Evolutionary conservation across 2,888 invertebrate species (phyloP).

Genomic region (Zaprionus bogoriensis): DNA sequence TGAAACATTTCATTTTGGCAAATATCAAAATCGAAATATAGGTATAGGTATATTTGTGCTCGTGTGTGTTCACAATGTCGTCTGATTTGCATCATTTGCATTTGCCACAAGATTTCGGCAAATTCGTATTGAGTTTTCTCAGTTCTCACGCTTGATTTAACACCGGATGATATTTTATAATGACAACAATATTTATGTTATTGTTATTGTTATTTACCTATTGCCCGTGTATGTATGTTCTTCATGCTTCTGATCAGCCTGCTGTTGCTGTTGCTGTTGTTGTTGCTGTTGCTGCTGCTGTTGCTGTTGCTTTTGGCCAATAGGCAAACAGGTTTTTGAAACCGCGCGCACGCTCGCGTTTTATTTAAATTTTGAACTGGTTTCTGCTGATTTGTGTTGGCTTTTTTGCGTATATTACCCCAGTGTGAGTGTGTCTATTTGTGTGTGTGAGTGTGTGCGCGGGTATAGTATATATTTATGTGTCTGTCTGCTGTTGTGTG

Average conservation of each 20-base stretch:
- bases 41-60: background rate
- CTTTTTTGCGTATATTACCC: slow-evolving; percentile 51
- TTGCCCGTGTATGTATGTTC: slow-evolving; percentile 32
- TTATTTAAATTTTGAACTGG: slow-evolving; percentile 77
- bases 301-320: slow-evolving; percentile 48
- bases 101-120: slow-evolving; percentile 24
- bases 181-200: slow-evolving; percentile 72
- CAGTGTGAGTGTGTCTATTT: slow-evolving; percentile 12
- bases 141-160: slow-evolving; percentile 74
- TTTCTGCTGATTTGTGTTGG: slow-evolving; percentile 71
- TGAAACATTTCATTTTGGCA: background rate
- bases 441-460: slow-evolving; percentile 3
- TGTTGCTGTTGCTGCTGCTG: slow-evolving; percentile 28
- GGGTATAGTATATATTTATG: too few species aligned
- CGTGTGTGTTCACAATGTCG: too few species aligned
- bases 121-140: slow-evolving; percentile 53
- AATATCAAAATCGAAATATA: background rate
- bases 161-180: slow-evolving; percentile 75
- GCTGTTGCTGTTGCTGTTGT: slow-evolving; percentile 20
- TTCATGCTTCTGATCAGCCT: slow-evolving; percentile 33
- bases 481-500: too few species aligned
- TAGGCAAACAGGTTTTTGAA: slow-evolving; percentile 63
- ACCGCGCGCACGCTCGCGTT: slow-evolving; percentile 68
- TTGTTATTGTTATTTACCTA: slow-evolving; percentile 33
- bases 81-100: too few species aligned